Percentiles rank a stretch among this genome's conserved stretches.
Conservation (phyloP, 1,140 invertebrate species). For the Listronotus oregonensis region DNA sequence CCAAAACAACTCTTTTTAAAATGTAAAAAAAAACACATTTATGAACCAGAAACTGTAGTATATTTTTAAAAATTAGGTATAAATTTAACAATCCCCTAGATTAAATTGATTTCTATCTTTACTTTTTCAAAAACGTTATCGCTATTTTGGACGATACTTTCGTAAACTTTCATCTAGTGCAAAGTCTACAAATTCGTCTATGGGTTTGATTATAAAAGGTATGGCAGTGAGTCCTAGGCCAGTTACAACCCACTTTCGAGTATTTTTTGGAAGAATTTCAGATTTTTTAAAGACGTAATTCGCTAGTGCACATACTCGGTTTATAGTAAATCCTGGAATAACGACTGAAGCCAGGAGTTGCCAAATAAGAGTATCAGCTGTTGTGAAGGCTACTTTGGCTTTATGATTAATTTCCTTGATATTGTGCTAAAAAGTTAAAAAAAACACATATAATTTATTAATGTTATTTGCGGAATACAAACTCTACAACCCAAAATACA, state of each 20-base stretch:
- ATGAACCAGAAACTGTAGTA: too few relatives aligned
- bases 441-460: too few relatives aligned
- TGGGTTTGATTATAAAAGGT: conserved; percentile 91
- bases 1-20: too few relatives aligned
- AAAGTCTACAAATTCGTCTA: conserved; percentile 79
- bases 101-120: too few relatives aligned
- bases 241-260: conserved; percentile 73
- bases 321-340: conserved; percentile 92
- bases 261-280: conserved; percentile 57
- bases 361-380: conserved; percentile 87
- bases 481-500: too few relatives aligned
- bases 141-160: conserved; percentile 38
- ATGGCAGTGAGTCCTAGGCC: conserved; percentile 81
- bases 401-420: conserved; percentile 31
- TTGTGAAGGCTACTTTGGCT: conserved; percentile 63
- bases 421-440: conserved; percentile 33
- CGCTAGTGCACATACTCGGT: conserved; percentile 76
- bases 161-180: conserved; percentile 74
- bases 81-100: too few relatives aligned
- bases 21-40: too few relatives aligned
- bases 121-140: too few relatives aligned
- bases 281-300: conserved; percentile 61
- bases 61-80: too few relatives aligned
- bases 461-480: too few relatives aligned
- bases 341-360: conserved; percentile 90